Conservation (phyloP, 2,888 invertebrate species). For the Baccha elongata region DNA sequence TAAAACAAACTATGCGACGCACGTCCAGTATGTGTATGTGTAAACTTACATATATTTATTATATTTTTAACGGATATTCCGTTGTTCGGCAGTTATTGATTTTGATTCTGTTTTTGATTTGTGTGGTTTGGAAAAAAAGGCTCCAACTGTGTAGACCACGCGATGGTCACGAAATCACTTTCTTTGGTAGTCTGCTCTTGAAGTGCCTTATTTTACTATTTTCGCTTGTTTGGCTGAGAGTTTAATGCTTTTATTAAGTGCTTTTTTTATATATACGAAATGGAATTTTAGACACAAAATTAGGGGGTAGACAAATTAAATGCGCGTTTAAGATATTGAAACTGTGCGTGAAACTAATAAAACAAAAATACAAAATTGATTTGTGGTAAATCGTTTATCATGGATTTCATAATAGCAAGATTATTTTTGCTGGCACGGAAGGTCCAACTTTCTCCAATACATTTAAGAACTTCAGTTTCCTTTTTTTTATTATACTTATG, state of each 20-base stretch:
- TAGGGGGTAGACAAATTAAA: neutral
- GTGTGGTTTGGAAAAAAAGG: conserved; percentile 35
- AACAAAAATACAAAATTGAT: conserved; percentile 39
- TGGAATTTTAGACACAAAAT: conserved; percentile 1
- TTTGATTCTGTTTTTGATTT: conserved; percentile 66
- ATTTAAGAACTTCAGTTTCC: conserved; percentile 40
- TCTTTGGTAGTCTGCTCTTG: conserved; percentile 49
- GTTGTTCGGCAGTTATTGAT: conserved; percentile 58
- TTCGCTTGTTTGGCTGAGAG: conserved; percentile 25
- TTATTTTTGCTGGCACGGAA: conserved; percentile 33
- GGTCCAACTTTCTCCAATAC: neutral
- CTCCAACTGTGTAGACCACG: conserved; percentile 11
- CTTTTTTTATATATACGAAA: conserved; percentile 49
- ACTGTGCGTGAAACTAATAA: conserved; percentile 21
- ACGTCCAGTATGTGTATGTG: neutral
- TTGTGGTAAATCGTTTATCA: conserved; percentile 61
- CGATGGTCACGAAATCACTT: conserved; percentile 23
- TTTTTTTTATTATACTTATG: conserved; percentile 16
- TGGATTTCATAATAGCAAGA: conserved; percentile 42
- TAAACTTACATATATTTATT: no score
- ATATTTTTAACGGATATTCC: conserved; percentile 31
- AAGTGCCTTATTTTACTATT: conserved; percentile 51
- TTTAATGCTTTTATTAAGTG: conserved; percentile 71
- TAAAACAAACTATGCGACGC: conserved; percentile 11
- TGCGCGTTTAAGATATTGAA: conserved; percentile 38